Base-by-base conservation (phyloP, 2,888 invertebrate genomes). In the Aplocera efformata region DNA sequence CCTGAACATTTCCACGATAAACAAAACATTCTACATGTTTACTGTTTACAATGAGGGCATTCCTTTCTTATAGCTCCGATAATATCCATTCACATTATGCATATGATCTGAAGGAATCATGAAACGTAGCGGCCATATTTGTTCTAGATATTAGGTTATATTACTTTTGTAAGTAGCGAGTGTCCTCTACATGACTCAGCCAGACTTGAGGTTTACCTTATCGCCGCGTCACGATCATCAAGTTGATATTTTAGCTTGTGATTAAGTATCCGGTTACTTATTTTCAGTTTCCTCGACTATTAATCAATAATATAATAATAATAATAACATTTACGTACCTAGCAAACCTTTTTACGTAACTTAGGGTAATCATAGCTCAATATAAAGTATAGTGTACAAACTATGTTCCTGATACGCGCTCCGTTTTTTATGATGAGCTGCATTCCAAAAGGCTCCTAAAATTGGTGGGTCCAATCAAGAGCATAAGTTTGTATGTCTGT, bases 401-500 rank as follows among this genome's bases (percentile, higher is more conserved):
- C 7, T 3, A 22, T 6, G 1, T 22, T 3, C 22, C 6, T 5
- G 9, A 34, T 13, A 29, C 35, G 41, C 39, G 37, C 43, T 43
- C 39, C 32, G 32, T 26, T 42, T 37, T 44, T 31, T 24, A 40
- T 39, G 49, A 45, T 42, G 39, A 51, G 56, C 46, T 48, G 43
- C 53, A 61, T 59, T 62, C 57, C 59, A 42, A 44, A 30, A 48
- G 34, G 45, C 50, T 46, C 50, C 60, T 54, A 50, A 65, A 64
- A 59, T 66, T 58, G 70, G 58, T 66, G 58, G 70, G 58, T 60
- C 58, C 58, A 64, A 71, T 67, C 80, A 84, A 83, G 83, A 84
- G 77, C 80, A 72, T 63, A 74, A 42, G 35, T 48, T n/a, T n/a
- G n/a, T 43, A 40, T 35, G 27, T 37, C 38, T 39, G 42, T 30